These are phyloP conservation scores for Carpatolechia fugitivella DNA, from an alignment of 2,888 invertebrate species.

Conservation along the genomic window DNA sequence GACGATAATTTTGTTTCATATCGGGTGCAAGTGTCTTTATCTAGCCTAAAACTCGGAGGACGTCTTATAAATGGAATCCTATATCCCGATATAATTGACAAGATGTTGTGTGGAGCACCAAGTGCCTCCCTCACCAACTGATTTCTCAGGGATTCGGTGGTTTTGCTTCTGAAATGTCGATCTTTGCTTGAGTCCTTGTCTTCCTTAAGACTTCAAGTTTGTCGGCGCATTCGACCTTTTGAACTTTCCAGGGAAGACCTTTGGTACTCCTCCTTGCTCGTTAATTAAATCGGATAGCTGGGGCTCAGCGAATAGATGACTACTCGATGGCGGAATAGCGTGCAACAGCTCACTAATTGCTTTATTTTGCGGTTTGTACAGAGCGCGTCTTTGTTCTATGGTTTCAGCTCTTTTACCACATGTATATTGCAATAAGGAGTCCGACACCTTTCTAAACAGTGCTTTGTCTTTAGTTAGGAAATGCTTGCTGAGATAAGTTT, in stretches of 20 bases:
- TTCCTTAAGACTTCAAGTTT: neutral
- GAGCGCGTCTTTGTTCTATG: slow-evolving; percentile 9
- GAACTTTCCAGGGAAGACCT: neutral
- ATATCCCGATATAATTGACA: neutral
- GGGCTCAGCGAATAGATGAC: slow-evolving; percentile 23
- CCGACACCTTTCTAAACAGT: slow-evolving; percentile 14
- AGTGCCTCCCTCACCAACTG: neutral
- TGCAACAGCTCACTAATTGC: slow-evolving; percentile 20
- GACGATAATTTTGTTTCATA: neutral
- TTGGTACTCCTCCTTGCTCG: neutral
- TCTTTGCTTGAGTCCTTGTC: neutral
- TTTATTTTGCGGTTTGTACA: slow-evolving; percentile 20
- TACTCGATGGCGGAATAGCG: slow-evolving; percentile 22
- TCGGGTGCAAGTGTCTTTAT: slow-evolving; percentile 1
- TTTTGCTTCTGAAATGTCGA: slow-evolving; percentile 2
- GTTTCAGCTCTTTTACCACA: slow-evolving; percentile 18
- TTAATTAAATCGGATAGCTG: slow-evolving; percentile 22
- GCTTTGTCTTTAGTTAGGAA: neutral
- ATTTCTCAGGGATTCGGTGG: neutral
- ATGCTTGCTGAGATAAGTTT: neutral
- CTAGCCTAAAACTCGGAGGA: slow-evolving; percentile 12
- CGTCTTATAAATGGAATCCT: slow-evolving; percentile 1
- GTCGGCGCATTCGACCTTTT: neutral
- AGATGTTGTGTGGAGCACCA: neutral
- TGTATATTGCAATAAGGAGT: slow-evolving; percentile 17